Percentiles rank a stretch among this genome's conserved stretches.
Conservation (phyloP, 2,797 vertebrate genomes). For the Pipistrellus pipistrellus region DNA sequence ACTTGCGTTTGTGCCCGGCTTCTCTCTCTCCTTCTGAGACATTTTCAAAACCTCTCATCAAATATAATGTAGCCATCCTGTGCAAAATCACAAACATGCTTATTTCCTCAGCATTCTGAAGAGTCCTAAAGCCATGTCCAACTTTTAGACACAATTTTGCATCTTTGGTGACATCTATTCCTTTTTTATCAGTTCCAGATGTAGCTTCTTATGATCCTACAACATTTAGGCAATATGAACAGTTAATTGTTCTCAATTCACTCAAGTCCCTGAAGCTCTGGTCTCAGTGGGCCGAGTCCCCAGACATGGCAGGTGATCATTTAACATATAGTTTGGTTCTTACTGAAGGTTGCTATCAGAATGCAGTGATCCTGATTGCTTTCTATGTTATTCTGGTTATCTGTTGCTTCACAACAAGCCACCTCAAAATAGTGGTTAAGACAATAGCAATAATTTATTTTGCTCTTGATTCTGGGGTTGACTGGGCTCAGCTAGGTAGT, state of each 20-base stretch:
- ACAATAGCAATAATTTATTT: neutral
- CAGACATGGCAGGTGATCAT: neutral
- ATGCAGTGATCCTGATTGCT: neutral
- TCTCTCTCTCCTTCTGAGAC: neutral
- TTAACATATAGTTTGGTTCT: constrained; percentile 43
- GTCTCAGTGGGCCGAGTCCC: neutral
- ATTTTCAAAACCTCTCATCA: neutral
- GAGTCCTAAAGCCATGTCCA: neutral
- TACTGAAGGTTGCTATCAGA: neutral
- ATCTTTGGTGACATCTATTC: neutral
- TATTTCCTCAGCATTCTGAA: constrained; percentile 17
- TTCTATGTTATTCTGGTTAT: neutral
- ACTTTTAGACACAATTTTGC: neutral
- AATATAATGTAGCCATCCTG: neutral
- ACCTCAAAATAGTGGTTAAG: neutral
- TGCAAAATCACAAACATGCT: neutral
- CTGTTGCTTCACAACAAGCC: neutral
- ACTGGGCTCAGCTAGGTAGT: neutral
- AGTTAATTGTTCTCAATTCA: constrained; percentile 37
- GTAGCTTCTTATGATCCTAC: neutral
- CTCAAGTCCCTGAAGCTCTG: neutral
- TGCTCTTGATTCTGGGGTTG: neutral
- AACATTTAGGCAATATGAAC: neutral
- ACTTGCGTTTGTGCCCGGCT: neutral
- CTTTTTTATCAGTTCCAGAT: constrained; percentile 39